phyloP scores from a whole-genome alignment of 2,113 vertebrate species.

The Sporophila hypoxantha region DNA sequence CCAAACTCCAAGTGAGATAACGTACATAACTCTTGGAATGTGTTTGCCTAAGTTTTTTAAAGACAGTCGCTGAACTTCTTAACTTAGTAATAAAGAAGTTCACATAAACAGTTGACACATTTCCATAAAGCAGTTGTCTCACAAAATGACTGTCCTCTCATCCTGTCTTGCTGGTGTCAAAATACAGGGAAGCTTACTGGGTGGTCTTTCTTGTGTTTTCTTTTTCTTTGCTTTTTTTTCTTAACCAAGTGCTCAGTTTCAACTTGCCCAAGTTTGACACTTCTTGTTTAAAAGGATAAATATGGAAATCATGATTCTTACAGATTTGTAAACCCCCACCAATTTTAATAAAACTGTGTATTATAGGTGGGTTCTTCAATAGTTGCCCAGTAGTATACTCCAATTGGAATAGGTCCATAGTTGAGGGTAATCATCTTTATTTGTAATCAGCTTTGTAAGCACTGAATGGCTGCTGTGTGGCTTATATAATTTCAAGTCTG shows the following conservation, averaged over 20 bases:
- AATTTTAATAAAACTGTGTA: neutral
- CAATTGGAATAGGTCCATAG: neutral
- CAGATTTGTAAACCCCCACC: fast-evolving
- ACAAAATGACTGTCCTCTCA: neutral
- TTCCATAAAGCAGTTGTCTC: neutral
- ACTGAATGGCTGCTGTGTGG: neutral
- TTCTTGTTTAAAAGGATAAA: neutral
- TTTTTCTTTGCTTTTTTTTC: neutral
- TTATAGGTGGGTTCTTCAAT: neutral
- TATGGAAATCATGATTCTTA: neutral
- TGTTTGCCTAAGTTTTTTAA: neutral
- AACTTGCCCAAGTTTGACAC: neutral
- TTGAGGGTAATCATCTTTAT: neutral
- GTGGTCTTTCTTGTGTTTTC: neutral
- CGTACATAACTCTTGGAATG: neutral
- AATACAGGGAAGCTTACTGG: neutral
- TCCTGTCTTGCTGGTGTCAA: neutral
- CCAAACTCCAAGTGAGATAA: neutral
- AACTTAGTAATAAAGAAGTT: neutral
- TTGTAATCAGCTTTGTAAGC: neutral
- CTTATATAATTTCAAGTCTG: neutral
- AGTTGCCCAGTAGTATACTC: neutral
- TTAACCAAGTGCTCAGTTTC: neutral
- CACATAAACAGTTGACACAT: neutral
- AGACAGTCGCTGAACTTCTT: neutral